Conservation (phyloP, 2,797 vertebrate genomes). For the Acanthurus lineatus region DNA sequence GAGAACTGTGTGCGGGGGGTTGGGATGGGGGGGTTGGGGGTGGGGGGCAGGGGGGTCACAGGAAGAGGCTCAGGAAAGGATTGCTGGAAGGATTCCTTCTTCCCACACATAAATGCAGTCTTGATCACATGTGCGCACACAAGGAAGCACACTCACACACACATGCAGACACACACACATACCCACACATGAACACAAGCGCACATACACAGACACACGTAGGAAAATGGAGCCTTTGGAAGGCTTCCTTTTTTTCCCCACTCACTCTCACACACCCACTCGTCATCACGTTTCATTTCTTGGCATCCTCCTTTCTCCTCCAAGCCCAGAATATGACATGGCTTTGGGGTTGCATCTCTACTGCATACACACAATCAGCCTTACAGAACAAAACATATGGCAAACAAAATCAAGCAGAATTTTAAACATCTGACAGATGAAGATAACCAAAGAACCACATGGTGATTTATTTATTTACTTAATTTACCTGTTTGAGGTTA, state of each 20-base stretch:
- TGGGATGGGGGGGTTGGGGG: not conserved
- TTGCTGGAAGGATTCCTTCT: constrained; percentile 76
- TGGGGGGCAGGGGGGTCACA: constrained; percentile 58
- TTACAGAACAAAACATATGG: constrained; percentile 67
- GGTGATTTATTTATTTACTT: constrained; percentile 26
- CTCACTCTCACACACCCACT: constrained; percentile 74
- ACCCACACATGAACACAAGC: not conserved
- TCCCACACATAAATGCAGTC: constrained; percentile 77
- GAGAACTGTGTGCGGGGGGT: constrained; percentile 47
- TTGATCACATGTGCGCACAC: constrained; percentile 74
- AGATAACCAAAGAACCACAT: constrained; percentile 53
- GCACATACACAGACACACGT: too few species aligned
- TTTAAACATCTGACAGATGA: constrained; percentile 55
- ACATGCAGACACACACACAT: constrained; percentile 29
- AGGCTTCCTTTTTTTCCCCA: constrained; percentile 54
- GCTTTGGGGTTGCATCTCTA: constrained; percentile 75
- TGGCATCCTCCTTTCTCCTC: constrained; percentile 70
- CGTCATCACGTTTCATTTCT: constrained; percentile 76
- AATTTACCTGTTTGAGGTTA: constrained; percentile 26
- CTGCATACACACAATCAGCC: constrained; percentile 66
- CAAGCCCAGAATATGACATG: constrained; percentile 80
- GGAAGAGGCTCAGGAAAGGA: constrained; percentile 76
- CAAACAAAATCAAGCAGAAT: constrained; percentile 56
- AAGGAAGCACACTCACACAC: constrained; percentile 58
- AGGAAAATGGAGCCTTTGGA: constrained; percentile 57